Base-by-base conservation (phyloP, 2,797 vertebrate genomes). In the Periparus ater region DNA sequence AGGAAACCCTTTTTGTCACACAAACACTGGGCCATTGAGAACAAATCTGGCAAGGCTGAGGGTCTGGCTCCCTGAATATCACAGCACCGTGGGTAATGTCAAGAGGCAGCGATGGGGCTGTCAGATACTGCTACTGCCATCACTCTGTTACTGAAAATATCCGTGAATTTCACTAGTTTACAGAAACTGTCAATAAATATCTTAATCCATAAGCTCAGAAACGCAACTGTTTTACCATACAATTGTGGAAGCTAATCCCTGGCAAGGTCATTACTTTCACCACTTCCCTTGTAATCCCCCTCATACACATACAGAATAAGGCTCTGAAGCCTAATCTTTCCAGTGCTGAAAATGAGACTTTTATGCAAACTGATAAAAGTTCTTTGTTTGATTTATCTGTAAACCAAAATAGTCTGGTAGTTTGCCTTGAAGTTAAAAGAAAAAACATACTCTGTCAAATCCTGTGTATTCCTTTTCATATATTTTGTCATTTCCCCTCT, bases 401-500 rank as follows among this genome's bases (percentile, higher is more conserved):
- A 96, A 96, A 94, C 57, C 53, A 94, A 96, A 94, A 95, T 85
- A 95, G 89, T 88, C 77, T 96, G 90, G 72, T 96, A 94, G 88
- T 92, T 97, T 96, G 91, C 89, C 85, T 86, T 86, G 62, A 95
- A 94, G 88, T 93, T 91, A 97, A 96, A 95, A 77, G 88, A 48
- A 89, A 84, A 96, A 91, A 8, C n/a, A 75, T 60, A 73, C 34
- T 79, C 48, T 94, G 91, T 96, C 95, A 97, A 97, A 96, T 97
- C 70, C 83, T 38, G 38, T 92, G 79, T 85, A 94, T 85, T 96
- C 58, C 66, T 84, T 85, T 91, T 91, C 90, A 95, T 86, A 83
- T 72, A 82, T 97, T 96, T 96, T 97, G 95, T 97, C 89, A 95
- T 98, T 97, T 98, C 86, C 54, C 89, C 76, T 97, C 91, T 97